Evolutionary conservation across 2,113 vertebrate species (phyloP).

Genomic region (Alexandromys fortis): DNA sequence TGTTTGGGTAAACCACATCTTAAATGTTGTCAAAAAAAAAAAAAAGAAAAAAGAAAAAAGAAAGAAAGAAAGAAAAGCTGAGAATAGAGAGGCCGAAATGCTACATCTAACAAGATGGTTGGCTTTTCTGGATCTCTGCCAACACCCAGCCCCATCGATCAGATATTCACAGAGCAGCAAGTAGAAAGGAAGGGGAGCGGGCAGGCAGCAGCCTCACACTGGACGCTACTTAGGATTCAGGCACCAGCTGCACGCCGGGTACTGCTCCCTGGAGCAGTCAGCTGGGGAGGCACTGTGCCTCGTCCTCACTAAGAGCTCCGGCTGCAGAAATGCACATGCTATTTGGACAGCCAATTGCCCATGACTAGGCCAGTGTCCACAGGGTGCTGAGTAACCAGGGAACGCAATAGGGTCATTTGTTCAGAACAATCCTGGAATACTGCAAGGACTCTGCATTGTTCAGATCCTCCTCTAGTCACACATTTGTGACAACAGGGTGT

Average conservation of each 20-base stretch:
- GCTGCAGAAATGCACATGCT: constrained; percentile 31
- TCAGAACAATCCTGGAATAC: constrained; percentile 63
- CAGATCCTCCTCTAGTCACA: background rate
- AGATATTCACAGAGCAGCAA: constrained; percentile 61
- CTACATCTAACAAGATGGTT: constrained; percentile 44
- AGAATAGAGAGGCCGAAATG: background rate
- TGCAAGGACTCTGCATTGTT: constrained; percentile 53
- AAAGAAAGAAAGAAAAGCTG: background rate
- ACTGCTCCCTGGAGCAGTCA: constrained; percentile 47
- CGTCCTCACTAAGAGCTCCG: constrained; percentile 28
- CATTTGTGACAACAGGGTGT: background rate
- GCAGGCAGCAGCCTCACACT: background rate
- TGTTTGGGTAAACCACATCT: background rate
- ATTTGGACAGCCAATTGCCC: constrained; percentile 75
- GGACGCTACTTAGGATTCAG: constrained; percentile 64
- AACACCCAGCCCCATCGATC: constrained; percentile 32
- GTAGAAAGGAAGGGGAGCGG: constrained; percentile 14
- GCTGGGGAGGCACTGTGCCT: constrained; percentile 19
- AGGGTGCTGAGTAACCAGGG: constrained; percentile 62
- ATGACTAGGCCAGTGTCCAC: constrained; percentile 73
- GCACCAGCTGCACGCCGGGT: constrained; percentile 54
- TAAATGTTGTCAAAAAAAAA: background rate
- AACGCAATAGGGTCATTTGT: constrained; percentile 60
- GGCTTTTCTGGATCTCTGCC: constrained; percentile 44
- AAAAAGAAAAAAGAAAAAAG: no score